phyloP scores from a whole-genome alignment of 2,888 invertebrate species.

The Euclidia mi region DNA sequence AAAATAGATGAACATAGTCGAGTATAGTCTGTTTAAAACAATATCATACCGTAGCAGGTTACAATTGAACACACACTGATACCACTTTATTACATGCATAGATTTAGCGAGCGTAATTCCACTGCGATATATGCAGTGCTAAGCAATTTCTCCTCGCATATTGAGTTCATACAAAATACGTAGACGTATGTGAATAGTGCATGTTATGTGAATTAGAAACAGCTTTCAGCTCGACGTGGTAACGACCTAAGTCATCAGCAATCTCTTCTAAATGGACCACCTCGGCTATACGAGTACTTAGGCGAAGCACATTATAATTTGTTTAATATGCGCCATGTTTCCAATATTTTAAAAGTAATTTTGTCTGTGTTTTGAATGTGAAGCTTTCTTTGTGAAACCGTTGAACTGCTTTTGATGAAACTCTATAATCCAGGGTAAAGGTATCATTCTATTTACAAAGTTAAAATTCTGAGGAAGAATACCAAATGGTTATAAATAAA shows the following conservation, averaged over 20 bases:
- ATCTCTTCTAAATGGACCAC: conserved; percentile 14
- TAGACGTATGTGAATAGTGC: conserved; percentile 26
- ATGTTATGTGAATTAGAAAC: conserved; percentile 43
- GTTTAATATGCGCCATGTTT: no score
- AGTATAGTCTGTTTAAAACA: not conserved
- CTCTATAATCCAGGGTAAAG: no score
- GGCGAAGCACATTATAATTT: no score
- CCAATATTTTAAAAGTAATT: no score
- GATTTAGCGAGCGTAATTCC: conserved; percentile 22
- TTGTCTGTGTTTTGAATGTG: no score
- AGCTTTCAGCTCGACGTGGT: conserved; percentile 26
- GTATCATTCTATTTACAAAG: no score
- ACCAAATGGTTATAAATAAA: no score
- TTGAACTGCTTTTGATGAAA: no score
- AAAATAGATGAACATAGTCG: no score
- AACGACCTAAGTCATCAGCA: conserved; percentile 23
- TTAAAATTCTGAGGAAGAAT: no score
- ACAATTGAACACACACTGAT: not conserved
- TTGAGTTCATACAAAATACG: conserved; percentile 33
- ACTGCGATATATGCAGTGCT: not conserved
- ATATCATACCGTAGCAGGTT: not conserved
- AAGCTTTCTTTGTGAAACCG: no score
- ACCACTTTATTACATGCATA: not conserved
- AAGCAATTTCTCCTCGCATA: conserved; percentile 22
- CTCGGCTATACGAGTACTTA: no score